These are phyloP conservation scores for Aphidius gifuensis DNA, from an alignment of 1,140 invertebrate species.

Conservation along the genomic window DNA sequence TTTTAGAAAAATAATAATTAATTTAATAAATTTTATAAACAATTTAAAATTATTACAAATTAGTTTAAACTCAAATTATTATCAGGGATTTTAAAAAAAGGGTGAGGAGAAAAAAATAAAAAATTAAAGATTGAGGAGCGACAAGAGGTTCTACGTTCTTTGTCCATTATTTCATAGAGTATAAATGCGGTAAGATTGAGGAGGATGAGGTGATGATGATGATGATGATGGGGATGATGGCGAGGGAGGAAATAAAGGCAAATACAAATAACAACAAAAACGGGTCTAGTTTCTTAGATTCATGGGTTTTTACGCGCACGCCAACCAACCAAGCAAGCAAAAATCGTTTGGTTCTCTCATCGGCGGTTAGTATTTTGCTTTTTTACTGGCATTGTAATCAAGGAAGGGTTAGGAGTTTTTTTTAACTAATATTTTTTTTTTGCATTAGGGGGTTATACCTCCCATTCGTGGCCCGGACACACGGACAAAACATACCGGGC, in stretches of 20 bases:
- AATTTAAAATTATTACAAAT: no score
- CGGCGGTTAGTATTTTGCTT: constrained; percentile 58
- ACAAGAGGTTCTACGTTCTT: constrained; percentile 35
- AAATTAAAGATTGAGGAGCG: constrained; percentile 13
- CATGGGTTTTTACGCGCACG: constrained; percentile 20
- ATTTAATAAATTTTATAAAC: no score
- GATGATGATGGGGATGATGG: no score
- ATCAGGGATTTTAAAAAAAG: background rate
- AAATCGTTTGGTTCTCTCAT: background rate
- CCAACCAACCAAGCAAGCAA: constrained; percentile 13
- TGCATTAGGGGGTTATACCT: constrained; percentile 35
- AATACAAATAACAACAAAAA: constrained; percentile 43
- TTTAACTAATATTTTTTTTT: constrained; percentile 31
- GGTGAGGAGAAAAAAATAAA: constrained; percentile 5
- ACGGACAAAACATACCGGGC: constrained; percentile 54
- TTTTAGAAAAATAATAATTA: no score
- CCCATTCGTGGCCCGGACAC: constrained; percentile 30
- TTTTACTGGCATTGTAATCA: constrained; percentile 57
- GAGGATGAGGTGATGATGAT: no score
- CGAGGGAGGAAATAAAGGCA: constrained; percentile 21
- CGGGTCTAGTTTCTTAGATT: constrained; percentile 56
- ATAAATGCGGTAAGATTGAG: background rate
- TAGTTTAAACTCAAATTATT: no score
- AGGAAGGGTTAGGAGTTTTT: constrained; percentile 56
- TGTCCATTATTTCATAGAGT: constrained; percentile 49